Evolutionary conservation across 1,140 invertebrate species (phyloP), one percentile per base, ranked within the genome.

Genomic region (Ceratina calcarata): DNA sequence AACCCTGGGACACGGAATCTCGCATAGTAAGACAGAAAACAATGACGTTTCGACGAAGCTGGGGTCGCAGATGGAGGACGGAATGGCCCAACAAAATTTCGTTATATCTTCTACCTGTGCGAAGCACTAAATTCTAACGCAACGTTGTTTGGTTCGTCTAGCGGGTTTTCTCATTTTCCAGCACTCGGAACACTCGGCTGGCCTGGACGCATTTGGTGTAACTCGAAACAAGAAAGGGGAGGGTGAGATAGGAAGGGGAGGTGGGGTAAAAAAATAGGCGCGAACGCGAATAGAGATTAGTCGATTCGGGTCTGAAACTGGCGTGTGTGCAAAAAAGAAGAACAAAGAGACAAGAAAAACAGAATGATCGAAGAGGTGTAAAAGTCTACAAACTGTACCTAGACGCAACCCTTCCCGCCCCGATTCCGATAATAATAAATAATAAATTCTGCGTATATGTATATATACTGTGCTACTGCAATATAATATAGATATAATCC

Each of bases 391-490:
- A 77, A 16, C 73, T 85, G 86, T 69, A 87, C 78, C 70, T 87
- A 80, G 69, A 74, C 64, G 61, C 80, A 66, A 69, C 76, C 51
- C 57, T 78, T 57, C 71, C 74, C 69, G 64, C 24, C 79, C 79
- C 71, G 32, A 16, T 57, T 84, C 64, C 51, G 67, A 70, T 57
- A 77, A 85, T 75, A 86, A 86, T 86, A 86, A 86, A 86, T 78
- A 78, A 65, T 78, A 64, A 78, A 72, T 60, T 78, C 60, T 71
- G 76, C 69, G 61, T 78, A 72, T n/a, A n/a, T n/a, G n/a, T n/a
- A n/a, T n/a, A n/a, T n/a, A n/a, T 78, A 78, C 49, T 62, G 49
- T 69, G 58, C 62, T 78, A 78, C 60, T 78, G 58, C 37, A 62
- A 70, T 77, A 69, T 51, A 60, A 60, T 68, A 49, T 67, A 13